Evolutionary conservation across 2,113 vertebrate genomes (phyloP).

Genomic region (Gopherus flavomarginatus): DNA sequence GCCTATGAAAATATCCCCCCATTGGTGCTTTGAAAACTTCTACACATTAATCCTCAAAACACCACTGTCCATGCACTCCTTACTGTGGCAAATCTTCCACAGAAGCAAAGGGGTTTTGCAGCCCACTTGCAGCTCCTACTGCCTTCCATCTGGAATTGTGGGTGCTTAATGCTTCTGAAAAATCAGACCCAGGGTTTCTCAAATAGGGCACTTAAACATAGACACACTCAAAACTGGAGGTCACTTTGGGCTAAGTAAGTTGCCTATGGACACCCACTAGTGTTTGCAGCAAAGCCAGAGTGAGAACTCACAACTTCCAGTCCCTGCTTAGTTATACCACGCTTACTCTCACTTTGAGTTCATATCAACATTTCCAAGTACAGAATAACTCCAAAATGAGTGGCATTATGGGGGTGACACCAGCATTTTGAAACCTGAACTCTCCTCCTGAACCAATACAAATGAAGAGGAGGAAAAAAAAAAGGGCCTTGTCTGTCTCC

Average conservation of each 20-base stretch:
- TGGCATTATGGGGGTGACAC: not conserved
- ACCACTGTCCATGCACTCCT: accelerated
- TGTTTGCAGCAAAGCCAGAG: not conserved
- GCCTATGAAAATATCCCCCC: not conserved
- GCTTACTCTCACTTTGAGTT: not conserved
- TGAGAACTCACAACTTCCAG: not conserved
- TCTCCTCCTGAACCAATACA: not conserved
- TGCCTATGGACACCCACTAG: not conserved
- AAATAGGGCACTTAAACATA: not conserved
- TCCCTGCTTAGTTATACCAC: not conserved
- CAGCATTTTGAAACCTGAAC: constrained; percentile 1
- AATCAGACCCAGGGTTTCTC: not conserved
- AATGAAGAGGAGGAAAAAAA: not conserved
- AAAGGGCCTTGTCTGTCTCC: not conserved
- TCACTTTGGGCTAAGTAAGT: not conserved
- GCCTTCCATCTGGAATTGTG: not conserved
- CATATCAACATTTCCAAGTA: not conserved
- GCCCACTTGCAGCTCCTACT: not conserved
- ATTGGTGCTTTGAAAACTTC: not conserved
- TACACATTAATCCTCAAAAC: not conserved
- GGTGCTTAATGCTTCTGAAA: not conserved
- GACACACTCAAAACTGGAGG: not conserved
- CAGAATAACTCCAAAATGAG: not conserved
- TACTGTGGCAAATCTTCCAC: accelerated
- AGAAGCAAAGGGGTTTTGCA: not conserved